Evolutionary conservation across 2,888 invertebrate genomes (phyloP), one percentile per base, ranked within the genome.

Genomic region (Strigamia crassipes): DNA sequence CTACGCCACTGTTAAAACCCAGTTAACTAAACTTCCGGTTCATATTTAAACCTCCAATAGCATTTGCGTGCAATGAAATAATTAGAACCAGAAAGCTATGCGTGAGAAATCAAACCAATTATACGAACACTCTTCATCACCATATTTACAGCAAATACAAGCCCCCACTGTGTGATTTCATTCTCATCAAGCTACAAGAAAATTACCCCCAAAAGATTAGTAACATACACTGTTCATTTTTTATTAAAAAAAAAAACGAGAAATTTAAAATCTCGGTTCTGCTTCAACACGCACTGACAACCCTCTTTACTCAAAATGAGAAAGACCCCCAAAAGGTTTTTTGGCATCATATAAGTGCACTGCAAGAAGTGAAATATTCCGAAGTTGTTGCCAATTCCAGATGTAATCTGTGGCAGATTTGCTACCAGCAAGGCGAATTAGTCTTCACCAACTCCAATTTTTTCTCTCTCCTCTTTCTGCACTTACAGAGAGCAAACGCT

Each of bases 341-440:
- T 66, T 66, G 66, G 66, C 66, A 66, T 66, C 27, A 27, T 23
- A 66, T 66, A 51, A 66, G 66, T 66, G 66, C 66, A 66, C 23
- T 66, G 66, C 27, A 66, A 66, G 66, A 66, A 66, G 66, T 66
- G 66, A 66, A 66, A 66, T 66, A 66, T 66, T 66, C 66, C 66
- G 66, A 66, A 66, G 66, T 66, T 66, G 66, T 66, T 66, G 66
- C 66, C 66, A 66, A 66, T 66, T 66, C 66, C 66, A 66, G 66
- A 66, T 66, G 66, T 66, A 66, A 66, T 66, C 66, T 66, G 66
- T 66, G 66, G 66, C 66, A 66, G 66, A 66, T 66, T 66, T 66
- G 66, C 66, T 66, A 66, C 66, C 66, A 66, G 66, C 66, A 23
- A 15, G 66, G 66, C 66, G 66, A 66, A 66, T 66, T 66, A 66